Evolutionary conservation across 2,888 invertebrate genomes (phyloP), one percentile per base, ranked within the genome.

Genomic region (Scaptomyza polygonia): DNA sequence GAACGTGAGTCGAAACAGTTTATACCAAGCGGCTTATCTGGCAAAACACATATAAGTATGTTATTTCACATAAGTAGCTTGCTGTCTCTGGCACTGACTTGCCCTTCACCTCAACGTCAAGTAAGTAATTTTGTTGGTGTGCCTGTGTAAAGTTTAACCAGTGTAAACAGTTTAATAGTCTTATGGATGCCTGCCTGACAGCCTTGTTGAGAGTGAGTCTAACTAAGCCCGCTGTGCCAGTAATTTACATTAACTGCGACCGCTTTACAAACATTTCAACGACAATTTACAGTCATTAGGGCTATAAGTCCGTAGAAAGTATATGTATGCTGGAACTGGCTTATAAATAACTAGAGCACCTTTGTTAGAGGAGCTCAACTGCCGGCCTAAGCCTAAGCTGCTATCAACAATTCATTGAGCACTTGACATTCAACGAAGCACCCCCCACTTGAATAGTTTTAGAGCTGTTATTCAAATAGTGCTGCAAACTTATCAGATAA

Each of bases 21-120:
- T 67, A 62, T 64, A 53, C 39, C 67, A 72, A 81, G 75, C 76
- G 36, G 83, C 79, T 88, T 88, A 88, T 83, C 88, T 76, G 65
- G 25, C 61, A 53, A 44, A 66, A 59, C 54, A 59, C 54, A 67
- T 54, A 67, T 53, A 51, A 62, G 61, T 53, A 66, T 69, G 63
- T 63, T 61, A 68, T 68, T 67, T 69, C 59, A 47, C 52, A 68
- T 62, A 59, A 69, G 65, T 77, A 78, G 65, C 65, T 54, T 16
- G 29, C 47, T 21, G 25, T 27, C 43, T 27, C 34, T 11, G 12
- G 9, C 8, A 3, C 12, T 36, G 14, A 12, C 16, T 5, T 12
- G 18, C 14, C 5, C 16, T 1, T 18, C 16, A 1, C 9, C 30
- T 3, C 25, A 9, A 14, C n/a, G 25, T 5, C n/a, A 30, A 14